Conservation (phyloP, 2,797 vertebrate genomes). For the Menidia menidia region DNA sequence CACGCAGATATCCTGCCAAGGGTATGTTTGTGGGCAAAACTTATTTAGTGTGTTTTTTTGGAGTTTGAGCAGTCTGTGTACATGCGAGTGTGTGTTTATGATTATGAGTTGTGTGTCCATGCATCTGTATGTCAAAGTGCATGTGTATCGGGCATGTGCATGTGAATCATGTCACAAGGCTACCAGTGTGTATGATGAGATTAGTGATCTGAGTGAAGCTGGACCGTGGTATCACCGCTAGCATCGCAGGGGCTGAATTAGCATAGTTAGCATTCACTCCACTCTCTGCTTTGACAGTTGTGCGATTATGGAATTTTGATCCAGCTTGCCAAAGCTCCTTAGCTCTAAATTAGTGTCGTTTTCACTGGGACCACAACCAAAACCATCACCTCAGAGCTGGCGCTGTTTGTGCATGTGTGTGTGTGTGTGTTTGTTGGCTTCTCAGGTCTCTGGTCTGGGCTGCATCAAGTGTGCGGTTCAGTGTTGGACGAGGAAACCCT, state of each 20-base stretch:
- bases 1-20: slow-evolving; percentile 33
- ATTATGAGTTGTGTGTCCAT: slow-evolving; percentile 10
- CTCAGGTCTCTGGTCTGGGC: slow-evolving; percentile 68
- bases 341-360: slow-evolving; percentile 73
- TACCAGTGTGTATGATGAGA: slow-evolving; percentile 44
- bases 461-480: slow-evolving; percentile 69
- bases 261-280: slow-evolving; percentile 35
- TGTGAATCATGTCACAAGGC: slow-evolving; percentile 37
- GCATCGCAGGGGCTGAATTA: slow-evolving; percentile 20
- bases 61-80: slow-evolving; percentile 29
- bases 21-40: slow-evolving; percentile 51
- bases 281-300: slow-evolving; percentile 18
- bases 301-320: slow-evolving; percentile 31
- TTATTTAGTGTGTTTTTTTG: slow-evolving; percentile 48
- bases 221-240: slow-evolving; percentile 13
- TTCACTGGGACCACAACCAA: slow-evolving; percentile 73
- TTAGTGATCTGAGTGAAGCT: slow-evolving; percentile 29
- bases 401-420: slow-evolving; percentile 25
- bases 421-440: slow-evolving; percentile 52
- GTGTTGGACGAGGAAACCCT: slow-evolving; percentile 23
- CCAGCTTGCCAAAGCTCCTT: slow-evolving; percentile 56
- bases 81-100: slow-evolving; percentile 8
- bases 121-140: slow-evolving; percentile 10
- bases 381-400: slow-evolving; percentile 75
- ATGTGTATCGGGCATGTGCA: slow-evolving; percentile 12